These are phyloP conservation scores for Catharus minimus DNA, from an alignment of 2,113 vertebrate genomes.

Conservation along the genomic window DNA sequence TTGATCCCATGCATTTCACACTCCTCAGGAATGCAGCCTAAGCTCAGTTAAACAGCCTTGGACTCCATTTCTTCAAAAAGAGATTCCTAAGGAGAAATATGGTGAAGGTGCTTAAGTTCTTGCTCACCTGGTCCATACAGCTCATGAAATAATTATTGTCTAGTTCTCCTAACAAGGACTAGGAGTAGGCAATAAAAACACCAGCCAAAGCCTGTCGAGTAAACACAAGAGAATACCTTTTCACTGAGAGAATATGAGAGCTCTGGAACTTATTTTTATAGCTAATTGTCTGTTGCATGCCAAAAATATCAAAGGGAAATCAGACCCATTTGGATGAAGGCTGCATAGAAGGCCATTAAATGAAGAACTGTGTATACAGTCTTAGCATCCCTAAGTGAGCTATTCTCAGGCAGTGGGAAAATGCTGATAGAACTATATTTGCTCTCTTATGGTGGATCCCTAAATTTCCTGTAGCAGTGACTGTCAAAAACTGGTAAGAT, in stretches of 20 bases:
- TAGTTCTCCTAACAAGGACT: neutral
- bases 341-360: neutral
- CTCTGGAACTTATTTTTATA: neutral
- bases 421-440: neutral
- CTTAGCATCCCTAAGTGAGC: neutral
- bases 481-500: neutral
- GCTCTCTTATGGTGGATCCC: rapidly evolving
- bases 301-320: neutral
- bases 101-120: neutral
- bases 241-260: neutral
- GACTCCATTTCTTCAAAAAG: neutral
- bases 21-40: neutral
- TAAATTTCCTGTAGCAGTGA: neutral
- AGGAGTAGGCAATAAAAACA: neutral
- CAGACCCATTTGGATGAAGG: neutral
- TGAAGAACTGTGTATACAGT: neutral
- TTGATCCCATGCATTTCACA: neutral
- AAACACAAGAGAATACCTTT: neutral
- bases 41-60: neutral
- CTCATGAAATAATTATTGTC: neutral
- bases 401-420: neutral
- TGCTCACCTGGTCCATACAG: neutral
- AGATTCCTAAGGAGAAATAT: neutral
- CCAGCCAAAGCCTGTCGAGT: neutral
- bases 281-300: neutral